These are phyloP conservation scores for Scaptomyza graminum DNA, from an alignment of 1,140 invertebrate species.

Conservation along the genomic window DNA sequence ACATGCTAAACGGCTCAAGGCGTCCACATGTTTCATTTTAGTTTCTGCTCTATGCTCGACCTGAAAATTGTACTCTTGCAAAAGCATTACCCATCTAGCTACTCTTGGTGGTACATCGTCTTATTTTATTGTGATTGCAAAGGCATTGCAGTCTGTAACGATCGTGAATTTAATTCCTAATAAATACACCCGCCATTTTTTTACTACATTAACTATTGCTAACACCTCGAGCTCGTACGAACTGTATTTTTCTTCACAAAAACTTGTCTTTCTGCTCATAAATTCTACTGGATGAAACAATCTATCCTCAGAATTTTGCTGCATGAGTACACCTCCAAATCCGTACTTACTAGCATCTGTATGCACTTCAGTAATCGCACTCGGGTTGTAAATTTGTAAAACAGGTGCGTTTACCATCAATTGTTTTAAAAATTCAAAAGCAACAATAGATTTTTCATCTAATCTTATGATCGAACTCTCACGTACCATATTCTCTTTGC, in stretches of 20 bases:
- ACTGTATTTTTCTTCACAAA: slow-evolving; percentile 52
- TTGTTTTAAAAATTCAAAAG: too few species aligned
- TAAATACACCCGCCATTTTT: slow-evolving; percentile 34
- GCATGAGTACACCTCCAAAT: not conserved
- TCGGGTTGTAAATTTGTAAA: too few species aligned
- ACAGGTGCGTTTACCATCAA: too few species aligned
- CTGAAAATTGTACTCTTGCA: too few species aligned
- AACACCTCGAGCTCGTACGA: slow-evolving; percentile 62
- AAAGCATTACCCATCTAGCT: too few species aligned
- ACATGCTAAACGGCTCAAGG: too few species aligned
- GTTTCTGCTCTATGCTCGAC: too few species aligned
- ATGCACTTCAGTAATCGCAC: not conserved
- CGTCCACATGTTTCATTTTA: too few species aligned
- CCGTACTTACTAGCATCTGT: not conserved
- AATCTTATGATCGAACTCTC: not conserved
- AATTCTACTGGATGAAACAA: not conserved
- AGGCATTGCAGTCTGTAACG: slow-evolving; percentile 39
- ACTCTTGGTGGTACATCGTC: not conserved
- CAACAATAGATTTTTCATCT: not conserved
- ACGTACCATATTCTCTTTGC: not conserved
- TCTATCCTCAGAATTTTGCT: slow-evolving; percentile 1
- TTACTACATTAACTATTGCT: slow-evolving; percentile 36
- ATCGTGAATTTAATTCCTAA: slow-evolving; percentile 32
- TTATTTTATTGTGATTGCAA: slow-evolving; percentile 12
- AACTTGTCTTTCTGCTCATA: slow-evolving; percentile 3